These are phyloP conservation scores for Gymnoscopelus microlampas DNA, from an alignment of 2,797 vertebrate genomes.

Conservation along the genomic window DNA sequence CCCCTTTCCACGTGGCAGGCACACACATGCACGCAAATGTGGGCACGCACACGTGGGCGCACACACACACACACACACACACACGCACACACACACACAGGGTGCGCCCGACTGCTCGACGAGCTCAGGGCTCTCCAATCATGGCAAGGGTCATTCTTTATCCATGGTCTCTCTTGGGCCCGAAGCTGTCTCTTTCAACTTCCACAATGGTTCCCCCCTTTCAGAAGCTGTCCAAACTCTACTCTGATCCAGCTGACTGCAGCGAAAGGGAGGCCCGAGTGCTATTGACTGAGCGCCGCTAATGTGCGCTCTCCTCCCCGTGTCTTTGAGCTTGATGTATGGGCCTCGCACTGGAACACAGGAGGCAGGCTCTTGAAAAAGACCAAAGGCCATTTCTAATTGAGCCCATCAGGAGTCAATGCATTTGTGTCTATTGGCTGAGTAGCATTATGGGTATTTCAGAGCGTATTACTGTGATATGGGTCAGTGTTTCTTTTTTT, in stretches of 20 bases:
- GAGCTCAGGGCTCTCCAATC: slow-evolving; percentile 19
- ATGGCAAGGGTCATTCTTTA: slow-evolving; percentile 32
- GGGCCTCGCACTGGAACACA: slow-evolving; percentile 44
- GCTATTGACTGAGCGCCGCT: slow-evolving; percentile 61
- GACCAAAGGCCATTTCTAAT: slow-evolving; percentile 43
- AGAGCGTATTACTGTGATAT: background rate
- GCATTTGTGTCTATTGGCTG: slow-evolving; percentile 3
- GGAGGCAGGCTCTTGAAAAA: slow-evolving; percentile 60
- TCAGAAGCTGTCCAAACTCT: slow-evolving; percentile 52
- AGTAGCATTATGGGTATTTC: background rate
- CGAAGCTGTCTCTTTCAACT: slow-evolving; percentile 60
- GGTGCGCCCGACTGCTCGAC: no score
- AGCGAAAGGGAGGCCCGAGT: slow-evolving; percentile 30
- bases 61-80: background rate
- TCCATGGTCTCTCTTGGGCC: slow-evolving; percentile 44
- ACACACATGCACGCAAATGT: background rate
- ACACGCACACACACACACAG: no score
- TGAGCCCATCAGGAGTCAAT: slow-evolving; percentile 4
- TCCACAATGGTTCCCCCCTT: slow-evolving; percentile 44
- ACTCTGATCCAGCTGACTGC: slow-evolving; percentile 59
- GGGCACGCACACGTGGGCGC: background rate
- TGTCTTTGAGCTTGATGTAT: slow-evolving; percentile 45
- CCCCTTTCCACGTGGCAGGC: no score
- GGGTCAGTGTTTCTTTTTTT: no score
- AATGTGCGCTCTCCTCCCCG: slow-evolving; percentile 37